Evolutionary conservation across 2,888 invertebrate genomes (phyloP).

Genomic region (Lasioglossum oenotherae): DNA sequence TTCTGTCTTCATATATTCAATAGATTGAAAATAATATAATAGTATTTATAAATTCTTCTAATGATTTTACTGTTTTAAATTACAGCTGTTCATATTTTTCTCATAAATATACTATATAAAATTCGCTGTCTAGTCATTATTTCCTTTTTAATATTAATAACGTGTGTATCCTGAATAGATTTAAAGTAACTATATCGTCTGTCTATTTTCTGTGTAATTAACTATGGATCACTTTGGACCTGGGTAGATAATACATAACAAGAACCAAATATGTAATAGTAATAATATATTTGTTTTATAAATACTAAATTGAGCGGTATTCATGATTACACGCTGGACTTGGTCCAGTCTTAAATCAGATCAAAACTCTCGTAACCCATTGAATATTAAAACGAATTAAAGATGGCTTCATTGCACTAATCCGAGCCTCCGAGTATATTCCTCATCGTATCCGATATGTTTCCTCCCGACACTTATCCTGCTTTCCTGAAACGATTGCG

Average conservation of each 20-base stretch:
- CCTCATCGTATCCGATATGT: constrained; percentile 49
- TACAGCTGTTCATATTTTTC: too few species aligned
- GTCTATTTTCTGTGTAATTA: too few species aligned
- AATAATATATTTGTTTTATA: neutral
- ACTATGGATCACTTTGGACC: neutral
- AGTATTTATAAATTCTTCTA: too few species aligned
- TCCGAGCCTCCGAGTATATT: constrained; percentile 1
- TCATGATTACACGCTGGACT: neutral
- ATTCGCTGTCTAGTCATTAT: too few species aligned
- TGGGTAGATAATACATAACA: neutral
- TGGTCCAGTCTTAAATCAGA: neutral
- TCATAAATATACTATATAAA: too few species aligned
- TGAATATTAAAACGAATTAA: neutral
- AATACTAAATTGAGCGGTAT: neutral
- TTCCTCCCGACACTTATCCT: constrained; percentile 20
- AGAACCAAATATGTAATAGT: neutral
- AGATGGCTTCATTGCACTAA: neutral
- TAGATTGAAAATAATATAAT: too few species aligned
- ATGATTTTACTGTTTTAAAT: too few species aligned
- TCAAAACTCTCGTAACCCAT: neutral
- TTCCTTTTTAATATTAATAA: too few species aligned
- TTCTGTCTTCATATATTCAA: too few species aligned
- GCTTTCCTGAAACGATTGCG: constrained; percentile 6
- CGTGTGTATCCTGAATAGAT: too few species aligned
- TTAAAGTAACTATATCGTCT: too few species aligned